These are phyloP conservation scores for Lomographa bimaculata DNA, from an alignment of 2,888 invertebrate genomes.

Conservation along the genomic window DNA sequence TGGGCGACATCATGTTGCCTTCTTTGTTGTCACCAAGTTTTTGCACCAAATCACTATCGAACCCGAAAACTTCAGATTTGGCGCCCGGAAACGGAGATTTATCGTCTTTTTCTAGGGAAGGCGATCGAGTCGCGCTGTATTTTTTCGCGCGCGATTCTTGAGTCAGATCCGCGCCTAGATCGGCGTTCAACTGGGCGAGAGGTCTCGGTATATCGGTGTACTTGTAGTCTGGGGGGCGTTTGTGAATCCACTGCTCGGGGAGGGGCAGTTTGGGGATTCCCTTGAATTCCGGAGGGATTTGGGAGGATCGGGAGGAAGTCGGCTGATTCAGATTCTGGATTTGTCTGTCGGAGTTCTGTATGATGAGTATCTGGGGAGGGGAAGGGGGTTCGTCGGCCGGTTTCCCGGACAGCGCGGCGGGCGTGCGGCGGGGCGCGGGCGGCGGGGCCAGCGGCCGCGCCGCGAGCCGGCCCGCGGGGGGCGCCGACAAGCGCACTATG, in stretches of 20 bases:
- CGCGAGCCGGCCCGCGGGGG: conserved; percentile 32
- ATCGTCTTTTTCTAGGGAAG: conserved; percentile 79
- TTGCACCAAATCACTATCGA: conserved; percentile 57
- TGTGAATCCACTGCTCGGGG: conserved; percentile 75
- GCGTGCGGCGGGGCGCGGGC: conserved; percentile 37
- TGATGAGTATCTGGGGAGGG: conserved; percentile 45
- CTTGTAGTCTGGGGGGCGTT: conserved; percentile 66
- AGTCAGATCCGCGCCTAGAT: conserved; percentile 58
- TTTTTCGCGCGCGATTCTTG: conserved; percentile 66
- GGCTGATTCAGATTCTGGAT: conserved; percentile 21
- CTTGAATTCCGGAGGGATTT: conserved; percentile 40
- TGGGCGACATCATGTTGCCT: conserved; percentile 44
- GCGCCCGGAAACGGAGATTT: conserved; percentile 70
- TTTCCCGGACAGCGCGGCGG: conserved; percentile 37
- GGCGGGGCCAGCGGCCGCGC: conserved; percentile 33
- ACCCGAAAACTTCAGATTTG: conserved; percentile 68
- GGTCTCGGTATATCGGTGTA: conserved; percentile 69
- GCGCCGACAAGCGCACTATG: conserved; percentile 54
- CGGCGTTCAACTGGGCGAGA: conserved; percentile 60
- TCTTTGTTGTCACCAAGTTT: conserved; percentile 50
- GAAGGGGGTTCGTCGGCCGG: conserved; percentile 40
- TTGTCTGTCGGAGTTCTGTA: conserved; percentile 36
- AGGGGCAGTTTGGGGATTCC: conserved; percentile 63
- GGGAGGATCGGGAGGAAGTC: conserved; percentile 21
- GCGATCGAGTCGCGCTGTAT: conserved; percentile 74